Base-by-base conservation (phyloP, 1,140 invertebrate species). In the Drosophila erecta region DNA sequence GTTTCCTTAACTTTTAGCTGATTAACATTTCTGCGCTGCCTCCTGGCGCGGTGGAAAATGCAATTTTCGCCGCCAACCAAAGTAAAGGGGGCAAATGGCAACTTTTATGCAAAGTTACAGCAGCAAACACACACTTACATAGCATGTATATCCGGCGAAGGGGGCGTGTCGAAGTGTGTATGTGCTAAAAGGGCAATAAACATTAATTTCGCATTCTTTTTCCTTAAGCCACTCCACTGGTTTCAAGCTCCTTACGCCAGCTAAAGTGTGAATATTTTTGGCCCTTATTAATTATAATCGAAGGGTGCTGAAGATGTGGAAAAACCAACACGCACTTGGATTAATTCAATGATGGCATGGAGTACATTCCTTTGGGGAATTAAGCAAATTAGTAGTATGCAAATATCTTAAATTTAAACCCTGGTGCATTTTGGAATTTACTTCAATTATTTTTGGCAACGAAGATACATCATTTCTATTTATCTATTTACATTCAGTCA, bases 121-220 rank as follows among this genome's bases (percentile, higher is more conserved):
- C 62, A 78, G 15, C 30, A 51, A 14, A 38, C 37, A 38, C 35
- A 37, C 12, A 38, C 37, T 14, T 14, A 14, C 37, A 38, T 4
- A 12, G 37, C n/a, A n/a, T n/a, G n/a, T 38, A 33, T 35, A 46
- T 44, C 47, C 55, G 65, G 41, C 35, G 64, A 43, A 20, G 56
- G 46, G 53, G 53, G 53, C 44, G 64, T 79, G 71, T 49, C 71
- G 71, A 89, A 73, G 79, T 89, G 83, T 87, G 56, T 84, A 89
- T 87, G 85, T 84, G 84, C 79, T 89, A 89, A 89, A 77, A 84
- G 84, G 76, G 80, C 85, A 84, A 90, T 89, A 80, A 84, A 89
- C 85, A 89, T 84, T 89, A 89, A 89, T 89, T 89, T 89, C 79
- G 53, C 64, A 62, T 84, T 70, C 73, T 57, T 58, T 75, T 69